Evolutionary conservation across 2,113 vertebrate species (phyloP).

Genomic region (Carassius carassius): DNA sequence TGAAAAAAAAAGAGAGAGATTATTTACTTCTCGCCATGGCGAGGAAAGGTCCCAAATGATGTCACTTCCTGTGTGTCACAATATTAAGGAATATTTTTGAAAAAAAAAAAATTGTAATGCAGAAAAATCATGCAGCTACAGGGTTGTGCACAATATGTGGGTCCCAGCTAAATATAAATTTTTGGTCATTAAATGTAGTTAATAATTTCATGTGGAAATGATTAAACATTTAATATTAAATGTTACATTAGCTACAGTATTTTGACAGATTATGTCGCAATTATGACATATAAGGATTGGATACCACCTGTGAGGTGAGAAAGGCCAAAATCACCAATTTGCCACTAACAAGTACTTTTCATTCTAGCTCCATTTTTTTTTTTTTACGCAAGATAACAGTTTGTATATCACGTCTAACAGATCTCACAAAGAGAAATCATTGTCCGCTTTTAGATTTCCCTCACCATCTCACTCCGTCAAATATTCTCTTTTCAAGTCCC

Average conservation of each 20-base stretch:
- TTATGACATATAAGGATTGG: background rate
- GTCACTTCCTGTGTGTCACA: background rate
- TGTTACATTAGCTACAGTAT: background rate
- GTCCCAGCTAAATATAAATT: background rate
- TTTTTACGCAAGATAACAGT: background rate
- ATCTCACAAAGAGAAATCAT: background rate
- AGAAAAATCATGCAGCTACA: background rate
- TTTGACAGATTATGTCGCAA: background rate
- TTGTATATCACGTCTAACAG: background rate
- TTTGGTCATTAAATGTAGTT: background rate
- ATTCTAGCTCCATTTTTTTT: no score
- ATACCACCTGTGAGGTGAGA: background rate
- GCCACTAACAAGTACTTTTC: background rate
- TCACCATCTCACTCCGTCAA: constrained; percentile 6
- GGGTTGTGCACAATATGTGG: background rate
- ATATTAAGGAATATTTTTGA: background rate
- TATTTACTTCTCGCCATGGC: no score
- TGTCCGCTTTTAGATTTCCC: constrained; percentile 11
- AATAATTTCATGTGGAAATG: no score
- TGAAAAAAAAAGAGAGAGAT: background rate
- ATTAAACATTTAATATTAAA: background rate
- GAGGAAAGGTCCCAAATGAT: background rate
- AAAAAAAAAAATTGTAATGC: background rate
- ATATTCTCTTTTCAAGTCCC: constrained; percentile 81
- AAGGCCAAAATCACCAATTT: background rate